Evolutionary conservation across 2,888 invertebrate species (phyloP).

Genomic region (Leptopilina syphax): DNA sequence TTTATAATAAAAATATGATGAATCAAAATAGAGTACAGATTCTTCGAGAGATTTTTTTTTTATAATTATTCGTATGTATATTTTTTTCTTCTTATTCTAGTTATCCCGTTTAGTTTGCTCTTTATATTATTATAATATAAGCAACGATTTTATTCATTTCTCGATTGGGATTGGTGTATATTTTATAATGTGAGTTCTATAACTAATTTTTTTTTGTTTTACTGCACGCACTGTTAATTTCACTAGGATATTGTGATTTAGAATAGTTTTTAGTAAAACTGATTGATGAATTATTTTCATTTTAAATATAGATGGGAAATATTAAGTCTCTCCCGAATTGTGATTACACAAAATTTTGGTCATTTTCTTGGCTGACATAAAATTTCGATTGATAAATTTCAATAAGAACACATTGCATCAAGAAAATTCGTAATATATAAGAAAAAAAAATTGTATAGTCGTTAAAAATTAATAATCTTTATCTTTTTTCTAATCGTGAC

Average conservation of each 20-base stretch:
- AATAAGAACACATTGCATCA: conserved; percentile 60
- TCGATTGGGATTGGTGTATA: conserved; percentile 13
- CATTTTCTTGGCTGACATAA: conserved; percentile 55
- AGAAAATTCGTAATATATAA: conserved; percentile 45
- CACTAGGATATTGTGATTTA: conserved; percentile 17
- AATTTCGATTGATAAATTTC: conserved; percentile 60
- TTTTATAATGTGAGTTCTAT: conserved; percentile 21
- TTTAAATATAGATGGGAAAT: background rate
- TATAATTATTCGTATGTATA: conserved; percentile 42
- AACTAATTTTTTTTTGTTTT: conserved; percentile 8
- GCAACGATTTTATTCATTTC: background rate
- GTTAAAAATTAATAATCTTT: background rate
- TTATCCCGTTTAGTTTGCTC: conserved; percentile 52
- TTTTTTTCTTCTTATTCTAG: conserved; percentile 54
- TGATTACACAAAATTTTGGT: conserved; percentile 39
- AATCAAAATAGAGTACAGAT: conserved; percentile 51
- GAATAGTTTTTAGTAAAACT: conserved; percentile 20
- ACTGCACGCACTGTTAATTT: conserved; percentile 13
- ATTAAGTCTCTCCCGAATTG: background rate
- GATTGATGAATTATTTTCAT: background rate
- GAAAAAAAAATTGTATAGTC: background rate
- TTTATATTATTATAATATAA: conserved; percentile 16
- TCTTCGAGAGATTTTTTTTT: conserved; percentile 47
- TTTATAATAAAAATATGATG: conserved; percentile 46
- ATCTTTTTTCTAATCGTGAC: conserved; percentile 54